Percentiles rank a stretch among this genome's conserved stretches.
Conservation (phyloP, 2,888 invertebrate genomes). For the Ophonus ardosiacus region DNA sequence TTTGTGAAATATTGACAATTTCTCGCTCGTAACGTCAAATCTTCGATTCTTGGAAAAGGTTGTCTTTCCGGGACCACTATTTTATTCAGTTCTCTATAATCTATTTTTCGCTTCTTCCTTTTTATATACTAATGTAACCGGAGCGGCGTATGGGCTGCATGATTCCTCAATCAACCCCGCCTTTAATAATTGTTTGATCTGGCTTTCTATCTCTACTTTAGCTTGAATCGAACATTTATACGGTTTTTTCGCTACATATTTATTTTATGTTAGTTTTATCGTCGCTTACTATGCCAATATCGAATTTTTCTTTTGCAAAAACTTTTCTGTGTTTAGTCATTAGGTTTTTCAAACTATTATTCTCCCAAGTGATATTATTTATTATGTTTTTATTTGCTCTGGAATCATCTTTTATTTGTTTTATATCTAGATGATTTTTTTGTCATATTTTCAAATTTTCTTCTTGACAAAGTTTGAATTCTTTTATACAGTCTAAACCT, state of each 20-base stretch:
- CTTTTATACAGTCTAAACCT: slow-evolving; percentile 59
- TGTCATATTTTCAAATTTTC: background rate
- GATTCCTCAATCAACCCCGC: background rate
- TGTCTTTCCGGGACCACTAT: background rate
- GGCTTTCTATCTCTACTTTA: slow-evolving; percentile 5
- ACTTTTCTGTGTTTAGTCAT: background rate
- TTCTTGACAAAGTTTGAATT: background rate
- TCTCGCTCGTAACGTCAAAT: background rate
- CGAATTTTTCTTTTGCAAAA: slow-evolving; percentile 63
- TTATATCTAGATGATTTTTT: background rate
- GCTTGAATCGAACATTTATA: slow-evolving; percentile 17
- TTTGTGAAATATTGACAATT: slow-evolving; percentile 13
- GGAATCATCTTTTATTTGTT: background rate
- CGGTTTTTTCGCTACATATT: slow-evolving; percentile 48
- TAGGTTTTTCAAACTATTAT: background rate
- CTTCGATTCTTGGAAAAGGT: slow-evolving; percentile 2
- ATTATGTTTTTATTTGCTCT: background rate
- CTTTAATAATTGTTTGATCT: background rate
- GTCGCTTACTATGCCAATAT: slow-evolving; percentile 65
- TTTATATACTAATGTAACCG: slow-evolving; percentile 25
- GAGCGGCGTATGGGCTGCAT: slow-evolving; percentile 10
- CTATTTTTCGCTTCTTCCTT: slow-evolving; percentile 22
- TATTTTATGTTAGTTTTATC: slow-evolving; percentile 65
- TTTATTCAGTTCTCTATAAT: slow-evolving; percentile 24
- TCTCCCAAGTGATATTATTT: background rate